Evolutionary conservation across 2,113 vertebrate genomes (phyloP), one percentile per base, ranked within the genome.

Genomic region (Pseudorhombus dupliciocellatus): DNA sequence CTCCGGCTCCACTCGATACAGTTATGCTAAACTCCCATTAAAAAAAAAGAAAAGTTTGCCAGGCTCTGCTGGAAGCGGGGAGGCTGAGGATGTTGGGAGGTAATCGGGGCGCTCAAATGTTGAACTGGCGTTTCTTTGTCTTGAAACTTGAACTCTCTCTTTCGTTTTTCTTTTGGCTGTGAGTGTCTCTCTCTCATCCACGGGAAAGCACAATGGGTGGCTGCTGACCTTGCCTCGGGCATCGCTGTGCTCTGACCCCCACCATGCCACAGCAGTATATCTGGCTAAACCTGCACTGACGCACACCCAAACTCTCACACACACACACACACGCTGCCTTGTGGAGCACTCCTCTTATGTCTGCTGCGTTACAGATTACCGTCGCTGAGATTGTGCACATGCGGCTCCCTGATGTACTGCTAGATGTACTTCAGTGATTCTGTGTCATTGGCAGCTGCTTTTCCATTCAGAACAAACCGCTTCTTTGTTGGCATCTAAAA

Each of bases 141-240:
- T 28, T 24, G 7, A 21, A 14, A 34, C 22, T 14, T 46, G 0
- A 11, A 63, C 25, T 42, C 5, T n/a, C 1, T 50, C 7, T 66
- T 65, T 66, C 4, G 7, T 31, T 34, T 24, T 5, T 58, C 40
- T 51, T 14, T 42, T 25, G 2, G 48, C 63, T 46, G 37, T 70
- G 50, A 6, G 20, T 46, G 16, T 16, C 30, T 59, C 21, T n/a
- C 37, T 59, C 62, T 61, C 14, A 15, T 77, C 50, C 25, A 22
- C 15, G 10, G 65, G 24, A 66, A 62, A 66, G 53, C n/a, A 42
- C 75, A 22, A 73, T 66, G 37, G 30, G 24, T 70, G 52, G 57
- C 51, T 76, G 77, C 70, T 57, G 79, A 87, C 84, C 78, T 91
- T 88, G 88, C 84, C 80, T 76, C 67, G 53, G 57, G 85, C 78